These are phyloP conservation scores for Ectropis crepuscularia DNA, from an alignment of 2,888 invertebrate species.

Conservation along the genomic window DNA sequence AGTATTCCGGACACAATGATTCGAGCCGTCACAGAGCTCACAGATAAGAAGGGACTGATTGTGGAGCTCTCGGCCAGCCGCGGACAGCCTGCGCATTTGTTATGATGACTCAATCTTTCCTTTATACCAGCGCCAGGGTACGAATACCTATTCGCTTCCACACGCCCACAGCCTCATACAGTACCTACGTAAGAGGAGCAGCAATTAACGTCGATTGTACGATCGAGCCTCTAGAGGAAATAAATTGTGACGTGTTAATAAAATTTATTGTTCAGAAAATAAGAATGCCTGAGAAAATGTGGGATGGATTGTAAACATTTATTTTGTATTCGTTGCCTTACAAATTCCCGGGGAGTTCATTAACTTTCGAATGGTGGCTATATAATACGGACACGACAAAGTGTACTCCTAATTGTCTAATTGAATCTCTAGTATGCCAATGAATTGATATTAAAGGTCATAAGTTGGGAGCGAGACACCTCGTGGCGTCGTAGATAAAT, in stretches of 20 bases:
- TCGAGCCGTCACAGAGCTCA: slow-evolving; percentile 80
- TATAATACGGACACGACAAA: slow-evolving; percentile 60
- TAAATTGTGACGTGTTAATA: slow-evolving; percentile 80
- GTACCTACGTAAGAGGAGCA: slow-evolving; percentile 71
- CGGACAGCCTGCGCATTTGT: slow-evolving; percentile 76
- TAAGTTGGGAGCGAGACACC: slow-evolving; percentile 32
- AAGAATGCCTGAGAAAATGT: slow-evolving; percentile 73
- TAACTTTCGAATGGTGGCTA: slow-evolving; percentile 56
- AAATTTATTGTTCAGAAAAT: slow-evolving; percentile 74
- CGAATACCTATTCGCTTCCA: slow-evolving; percentile 51
- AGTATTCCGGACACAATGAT: slow-evolving; percentile 78
- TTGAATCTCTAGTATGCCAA: slow-evolving; percentile 38
- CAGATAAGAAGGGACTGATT: slow-evolving; percentile 79
- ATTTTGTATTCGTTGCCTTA: slow-evolving; percentile 59
- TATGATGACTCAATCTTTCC: slow-evolving; percentile 84
- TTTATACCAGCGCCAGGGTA: slow-evolving; percentile 65
- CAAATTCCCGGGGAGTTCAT: slow-evolving; percentile 58
- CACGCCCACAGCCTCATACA: slow-evolving; percentile 58
- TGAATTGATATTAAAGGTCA: slow-evolving; percentile 23
- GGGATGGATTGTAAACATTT: slow-evolving; percentile 66
- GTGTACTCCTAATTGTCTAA: slow-evolving; percentile 42
- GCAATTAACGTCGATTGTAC: slow-evolving; percentile 79
- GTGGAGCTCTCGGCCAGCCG: slow-evolving; percentile 70
- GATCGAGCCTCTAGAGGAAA: slow-evolving; percentile 61
- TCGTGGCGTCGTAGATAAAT: slow-evolving; percentile 36